A percentile compares a stretch with the other conserved stretches of the same genome.
These are phyloP conservation scores for Desoria tigrina DNA, from an alignment of 2,888 invertebrate genomes.

Conservation along the genomic window DNA sequence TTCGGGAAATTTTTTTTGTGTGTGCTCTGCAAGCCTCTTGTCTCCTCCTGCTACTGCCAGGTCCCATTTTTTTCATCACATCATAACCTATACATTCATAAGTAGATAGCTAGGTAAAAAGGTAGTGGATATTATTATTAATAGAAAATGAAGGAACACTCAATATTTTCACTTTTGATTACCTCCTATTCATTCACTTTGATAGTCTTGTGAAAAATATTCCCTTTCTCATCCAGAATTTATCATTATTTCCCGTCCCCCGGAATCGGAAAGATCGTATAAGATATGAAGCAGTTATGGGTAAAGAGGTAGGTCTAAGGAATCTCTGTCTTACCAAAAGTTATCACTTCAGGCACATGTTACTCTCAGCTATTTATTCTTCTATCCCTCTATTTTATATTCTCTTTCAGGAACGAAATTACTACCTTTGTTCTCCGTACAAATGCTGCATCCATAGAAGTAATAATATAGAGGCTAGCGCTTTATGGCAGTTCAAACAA, in stretches of 20 bases:
- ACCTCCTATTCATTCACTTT: slow-evolving; percentile 45
- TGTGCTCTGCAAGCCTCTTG: slow-evolving; percentile 13
- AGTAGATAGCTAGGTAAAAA: not conserved
- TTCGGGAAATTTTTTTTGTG: slow-evolving; percentile 37
- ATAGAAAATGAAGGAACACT: slow-evolving; percentile 47
- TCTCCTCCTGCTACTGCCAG: not conserved
- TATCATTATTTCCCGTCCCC: slow-evolving; percentile 27
- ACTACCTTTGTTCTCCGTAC: slow-evolving; percentile 9
- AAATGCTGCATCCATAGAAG: too few species aligned
- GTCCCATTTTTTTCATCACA: slow-evolving; percentile 20
- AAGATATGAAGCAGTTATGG: too few species aligned
- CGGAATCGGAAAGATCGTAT: not conserved
- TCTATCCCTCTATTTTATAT: slow-evolving; percentile 13
- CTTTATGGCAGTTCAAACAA: slow-evolving; percentile 14
- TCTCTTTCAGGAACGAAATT: slow-evolving; percentile 16
- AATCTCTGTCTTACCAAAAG: slow-evolving; percentile 22
- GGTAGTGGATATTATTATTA: slow-evolving; percentile 30
- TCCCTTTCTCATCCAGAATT: slow-evolving; percentile 34
- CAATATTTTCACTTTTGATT: slow-evolving; percentile 52
- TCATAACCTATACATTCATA: slow-evolving; percentile 5
- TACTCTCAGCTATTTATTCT: slow-evolving; percentile 16
- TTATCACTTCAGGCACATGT: slow-evolving; percentile 34
- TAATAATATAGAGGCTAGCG: too few species aligned
- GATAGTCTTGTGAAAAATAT: slow-evolving; percentile 39
- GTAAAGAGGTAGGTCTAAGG: too few species aligned